Percentiles rank a stretch among this genome's conserved stretches.
Evolutionary conservation across 2,888 invertebrate species (phyloP).

Genomic region (Aproaerema taeniolella): DNA sequence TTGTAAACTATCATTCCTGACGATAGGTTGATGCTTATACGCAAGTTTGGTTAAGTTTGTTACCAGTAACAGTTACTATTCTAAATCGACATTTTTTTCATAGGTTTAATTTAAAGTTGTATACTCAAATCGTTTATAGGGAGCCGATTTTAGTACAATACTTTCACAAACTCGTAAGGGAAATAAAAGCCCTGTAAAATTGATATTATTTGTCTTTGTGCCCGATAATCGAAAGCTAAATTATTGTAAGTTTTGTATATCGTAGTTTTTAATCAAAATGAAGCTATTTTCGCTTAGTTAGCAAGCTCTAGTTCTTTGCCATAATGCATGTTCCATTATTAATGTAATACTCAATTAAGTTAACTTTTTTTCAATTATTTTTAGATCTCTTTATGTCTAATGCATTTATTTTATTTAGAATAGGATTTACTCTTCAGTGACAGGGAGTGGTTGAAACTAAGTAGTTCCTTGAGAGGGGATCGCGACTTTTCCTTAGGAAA

Average conservation of each 20-base stretch:
- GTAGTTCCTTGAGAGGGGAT: conserved; percentile 54
- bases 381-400: conserved; percentile 76
- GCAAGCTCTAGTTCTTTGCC: conserved; percentile 75
- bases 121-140: too few species aligned
- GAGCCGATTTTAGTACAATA: conserved; percentile 4
- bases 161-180: background rate
- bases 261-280: conserved; percentile 61
- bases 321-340: conserved; percentile 77
- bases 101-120: conserved; percentile 1
- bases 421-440: conserved; percentile 48
- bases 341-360: conserved; percentile 75
- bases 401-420: conserved; percentile 72
- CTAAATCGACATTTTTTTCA: conserved; percentile 24
- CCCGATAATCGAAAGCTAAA: conserved; percentile 19
- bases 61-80: conserved; percentile 71
- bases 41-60: conserved; percentile 56
- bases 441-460: conserved; percentile 41
- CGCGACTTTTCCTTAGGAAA: too few species aligned
- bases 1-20: conserved; percentile 66
- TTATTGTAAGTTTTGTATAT: conserved; percentile 42
- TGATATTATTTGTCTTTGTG: background rate
- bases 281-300: conserved; percentile 74
- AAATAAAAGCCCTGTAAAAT: background rate
- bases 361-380: conserved; percentile 70
- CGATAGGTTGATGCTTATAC: conserved; percentile 31